Conservation (phyloP, 2,888 invertebrate species). For the Pammene fasciana region DNA sequence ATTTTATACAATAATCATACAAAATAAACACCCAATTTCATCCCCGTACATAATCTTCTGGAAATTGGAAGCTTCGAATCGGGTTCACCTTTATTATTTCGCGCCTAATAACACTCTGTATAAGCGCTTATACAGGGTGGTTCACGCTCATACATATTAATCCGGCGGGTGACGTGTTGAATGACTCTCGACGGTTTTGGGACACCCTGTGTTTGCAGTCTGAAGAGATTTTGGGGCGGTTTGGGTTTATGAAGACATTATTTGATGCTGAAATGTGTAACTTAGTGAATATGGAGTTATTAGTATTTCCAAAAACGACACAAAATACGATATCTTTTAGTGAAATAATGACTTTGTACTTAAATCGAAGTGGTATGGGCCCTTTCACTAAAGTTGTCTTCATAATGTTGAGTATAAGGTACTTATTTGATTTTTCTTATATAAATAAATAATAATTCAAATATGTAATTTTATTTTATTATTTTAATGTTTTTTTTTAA, state of each 20-base stretch:
- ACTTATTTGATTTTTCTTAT: too few relatives aligned
- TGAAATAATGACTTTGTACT: too few relatives aligned
- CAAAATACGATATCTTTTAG: too few relatives aligned
- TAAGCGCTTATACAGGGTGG: constrained; percentile 41
- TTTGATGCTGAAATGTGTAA: background rate
- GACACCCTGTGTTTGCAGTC: constrained; percentile 35
- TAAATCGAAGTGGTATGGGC: too few relatives aligned
- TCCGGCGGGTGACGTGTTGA: constrained; percentile 39
- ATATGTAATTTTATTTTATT: too few relatives aligned
- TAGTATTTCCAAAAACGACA: too few relatives aligned
- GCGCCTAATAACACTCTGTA: constrained; percentile 38
- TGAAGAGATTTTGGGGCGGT: constrained; percentile 22
- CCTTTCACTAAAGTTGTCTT: too few relatives aligned
- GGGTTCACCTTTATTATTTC: constrained; percentile 38
- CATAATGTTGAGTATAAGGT: too few relatives aligned
- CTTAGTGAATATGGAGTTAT: too few relatives aligned
- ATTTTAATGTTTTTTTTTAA: too few relatives aligned
- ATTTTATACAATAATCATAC: too few relatives aligned
- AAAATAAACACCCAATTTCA: constrained; percentile 22
- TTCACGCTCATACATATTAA: constrained; percentile 42
- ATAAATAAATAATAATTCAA: too few relatives aligned
- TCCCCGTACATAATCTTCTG: constrained; percentile 32
- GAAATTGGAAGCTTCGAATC: constrained; percentile 36
- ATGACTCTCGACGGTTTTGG: constrained; percentile 40
- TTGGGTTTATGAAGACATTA: constrained; percentile 23